A percentile compares a stretch with the other conserved stretches of the same genome.
These are phyloP conservation scores for Dendrophyllia cribrosa DNA, from an alignment of 64 coral and sea anemone genomes.

Conservation along the genomic window DNA sequence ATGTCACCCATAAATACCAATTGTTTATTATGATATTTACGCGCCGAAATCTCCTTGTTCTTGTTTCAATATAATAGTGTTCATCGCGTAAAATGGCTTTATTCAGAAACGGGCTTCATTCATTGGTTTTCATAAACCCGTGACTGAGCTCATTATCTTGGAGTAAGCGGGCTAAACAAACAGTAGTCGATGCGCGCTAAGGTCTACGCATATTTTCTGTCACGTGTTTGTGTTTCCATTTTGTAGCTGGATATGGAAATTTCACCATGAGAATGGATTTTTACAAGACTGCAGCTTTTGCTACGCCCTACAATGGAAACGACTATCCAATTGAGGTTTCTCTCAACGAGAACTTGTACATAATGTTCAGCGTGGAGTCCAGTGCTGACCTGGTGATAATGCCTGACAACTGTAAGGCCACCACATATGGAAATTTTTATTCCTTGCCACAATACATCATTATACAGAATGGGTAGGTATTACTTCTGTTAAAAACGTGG, in stretches of 20 bases:
- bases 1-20: no score
- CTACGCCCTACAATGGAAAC: neutral
- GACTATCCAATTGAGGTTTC: conserved; percentile 17
- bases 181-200: no score
- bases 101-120: no score
- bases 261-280: conserved; percentile 37
- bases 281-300: neutral
- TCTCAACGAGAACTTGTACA: neutral
- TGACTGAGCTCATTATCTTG: no score
- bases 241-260: conserved; percentile 23
- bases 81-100: no score
- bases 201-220: no score
- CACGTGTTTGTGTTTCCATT: neutral
- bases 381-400: conserved; percentile 14
- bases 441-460: conserved; percentile 25
- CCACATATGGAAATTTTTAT: neutral
- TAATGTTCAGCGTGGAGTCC: conserved; percentile 22
- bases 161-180: no score
- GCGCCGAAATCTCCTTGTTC: no score
- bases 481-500: neutral
- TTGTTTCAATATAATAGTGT: no score
- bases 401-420: conserved; percentile 29
- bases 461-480: conserved; percentile 38
- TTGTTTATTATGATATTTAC: no score
- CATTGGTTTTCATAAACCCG: no score